Percentiles rank a stretch among this genome's conserved stretches.
phyloP scores from a whole-genome alignment of 2,888 invertebrate genomes.

The Sesia apiformis region DNA sequence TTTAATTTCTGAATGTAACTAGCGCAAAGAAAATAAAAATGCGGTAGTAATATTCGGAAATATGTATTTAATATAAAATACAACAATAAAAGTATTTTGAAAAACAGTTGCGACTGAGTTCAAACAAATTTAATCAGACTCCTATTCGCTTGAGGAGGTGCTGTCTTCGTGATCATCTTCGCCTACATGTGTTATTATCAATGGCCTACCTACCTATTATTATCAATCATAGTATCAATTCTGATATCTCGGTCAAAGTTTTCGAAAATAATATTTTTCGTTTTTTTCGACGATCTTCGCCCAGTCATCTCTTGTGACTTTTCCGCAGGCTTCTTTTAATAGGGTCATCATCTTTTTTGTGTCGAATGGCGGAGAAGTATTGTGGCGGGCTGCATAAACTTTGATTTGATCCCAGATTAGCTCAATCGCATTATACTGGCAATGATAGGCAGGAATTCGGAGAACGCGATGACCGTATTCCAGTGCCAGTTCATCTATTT shows the following conservation, averaged over 20 bases:
- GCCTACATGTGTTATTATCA: not conserved
- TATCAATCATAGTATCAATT: not conserved
- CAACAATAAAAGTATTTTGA: too few species aligned
- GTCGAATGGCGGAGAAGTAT: not conserved
- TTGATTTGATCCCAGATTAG: too few species aligned
- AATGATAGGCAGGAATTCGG: not conserved
- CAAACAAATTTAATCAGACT: too few species aligned
- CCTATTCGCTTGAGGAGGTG: not conserved
- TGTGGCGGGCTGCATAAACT: not conserved
- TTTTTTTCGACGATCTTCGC: not conserved
- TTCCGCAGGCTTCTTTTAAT: not conserved
- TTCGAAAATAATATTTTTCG: not conserved
- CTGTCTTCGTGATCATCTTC: not conserved
- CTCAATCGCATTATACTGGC: not conserved
- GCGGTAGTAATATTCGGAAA: too few species aligned
- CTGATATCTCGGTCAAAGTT: not conserved
- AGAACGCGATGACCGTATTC: not conserved
- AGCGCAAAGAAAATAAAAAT: too few species aligned
- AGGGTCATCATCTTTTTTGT: too few species aligned
- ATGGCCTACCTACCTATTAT: too few species aligned
- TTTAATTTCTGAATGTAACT: too few species aligned
- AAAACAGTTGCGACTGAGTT: too few species aligned
- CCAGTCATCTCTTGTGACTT: not conserved
- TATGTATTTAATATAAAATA: too few species aligned
- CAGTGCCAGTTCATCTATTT: slow-evolving; percentile 1